Percentiles rank a stretch among this genome's conserved stretches.
Evolutionary conservation across 2,888 invertebrate species (phyloP).

Genomic region (Seira sanloemensis): DNA sequence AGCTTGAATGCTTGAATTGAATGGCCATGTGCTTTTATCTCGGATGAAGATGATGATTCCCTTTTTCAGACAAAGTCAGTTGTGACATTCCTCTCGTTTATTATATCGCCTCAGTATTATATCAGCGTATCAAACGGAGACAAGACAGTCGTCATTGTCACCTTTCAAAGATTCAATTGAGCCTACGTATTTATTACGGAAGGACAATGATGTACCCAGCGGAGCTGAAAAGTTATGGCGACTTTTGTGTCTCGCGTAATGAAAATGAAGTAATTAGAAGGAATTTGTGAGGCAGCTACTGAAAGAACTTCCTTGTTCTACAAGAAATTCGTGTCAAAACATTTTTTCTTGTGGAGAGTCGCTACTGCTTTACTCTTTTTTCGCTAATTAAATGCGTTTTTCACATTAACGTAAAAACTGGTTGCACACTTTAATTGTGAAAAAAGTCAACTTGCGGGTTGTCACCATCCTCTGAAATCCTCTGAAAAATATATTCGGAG

Average conservation of each 20-base stretch:
- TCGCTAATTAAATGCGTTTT: not conserved
- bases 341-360: not conserved
- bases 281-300: not conserved
- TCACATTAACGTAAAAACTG: not conserved
- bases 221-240: not conserved
- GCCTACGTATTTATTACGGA: not conserved
- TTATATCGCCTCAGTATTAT: not conserved
- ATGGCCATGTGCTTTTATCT: too few relatives aligned
- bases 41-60: not conserved
- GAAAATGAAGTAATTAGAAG: constrained; percentile 1
- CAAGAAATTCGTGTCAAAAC: not conserved
- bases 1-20: not conserved
- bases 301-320: constrained; percentile 4
- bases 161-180: not conserved
- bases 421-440: constrained; percentile 1
- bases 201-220: not conserved
- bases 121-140: not conserved
- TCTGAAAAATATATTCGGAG: not conserved
- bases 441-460: not conserved
- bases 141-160: constrained; percentile 4
- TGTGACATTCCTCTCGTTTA: not conserved
- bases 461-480: not conserved
- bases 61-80: not conserved
- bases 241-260: not conserved
- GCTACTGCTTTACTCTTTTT: not conserved